Evolutionary conservation across 30 jellyfish, hydroid and myxozoan species (phyloP), one percentile per base, ranked within the genome.

Genomic region (Aurelia sp.): DNA sequence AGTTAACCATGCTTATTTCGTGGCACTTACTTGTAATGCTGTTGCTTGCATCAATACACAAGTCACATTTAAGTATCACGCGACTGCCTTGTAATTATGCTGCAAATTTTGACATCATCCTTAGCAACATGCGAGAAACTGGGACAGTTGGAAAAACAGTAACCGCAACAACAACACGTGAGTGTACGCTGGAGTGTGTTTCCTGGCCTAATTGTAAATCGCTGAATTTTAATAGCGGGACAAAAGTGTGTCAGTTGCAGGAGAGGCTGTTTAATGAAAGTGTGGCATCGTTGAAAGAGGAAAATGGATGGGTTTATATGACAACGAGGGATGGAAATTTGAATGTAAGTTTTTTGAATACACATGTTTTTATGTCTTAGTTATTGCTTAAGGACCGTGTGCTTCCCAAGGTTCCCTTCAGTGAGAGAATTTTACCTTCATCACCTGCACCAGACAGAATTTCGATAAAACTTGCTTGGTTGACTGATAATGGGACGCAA

Each of bases 291-390:
- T 20, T 78, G 41, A 69, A 6, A 44, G 23, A 40, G 17, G 35
- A 66, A n/a, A 48, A 11, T 21, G 89, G 73, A 10, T 66, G 66
- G 73, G 89, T 78, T 37, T 64, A 78, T 11, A 62, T 78, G 79
- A 64, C 89, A 10, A 78, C 80, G 13, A 72, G 63, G 3, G 89
- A 78, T 3, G 48, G 63, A n/a, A 23, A 69, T 3, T 18, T 40
- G 19, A 63, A 78, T 78, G 89, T 78, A 35, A 63, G 89, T 59
- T 44, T 44, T 44, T 10, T 1, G 15, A 44, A 7, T 0, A 0
- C n/a, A 37, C 0, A 37, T 4, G 7, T 3, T 37, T 1, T 4
- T 3, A 37, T 37, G 50, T 37, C 50, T 37, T 0, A 0, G 50
- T 37, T 37, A 7, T 37, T 37, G 50, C 50, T 37, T 27, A 27